phyloP scores from a whole-genome alignment of 1,140 invertebrate species.

The Drosophila nigrodunni region DNA sequence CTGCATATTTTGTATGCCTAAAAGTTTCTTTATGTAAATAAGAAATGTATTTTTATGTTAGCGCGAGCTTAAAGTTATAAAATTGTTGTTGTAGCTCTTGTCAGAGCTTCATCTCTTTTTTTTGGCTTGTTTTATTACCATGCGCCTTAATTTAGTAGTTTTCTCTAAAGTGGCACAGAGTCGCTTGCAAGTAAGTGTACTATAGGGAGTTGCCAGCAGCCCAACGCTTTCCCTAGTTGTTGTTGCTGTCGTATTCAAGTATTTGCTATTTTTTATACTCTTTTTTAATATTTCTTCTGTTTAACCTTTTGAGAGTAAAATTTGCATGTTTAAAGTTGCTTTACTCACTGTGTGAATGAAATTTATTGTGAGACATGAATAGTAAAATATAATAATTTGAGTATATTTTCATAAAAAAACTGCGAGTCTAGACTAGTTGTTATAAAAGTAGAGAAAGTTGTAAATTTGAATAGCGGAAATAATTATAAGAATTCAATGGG shows the following conservation, averaged over 20 bases:
- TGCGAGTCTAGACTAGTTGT: too few species aligned
- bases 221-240: constrained; percentile 22
- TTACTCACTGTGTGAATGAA: constrained; percentile 47
- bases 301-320: constrained; percentile 61
- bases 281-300: constrained; percentile 19
- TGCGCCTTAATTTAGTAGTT: constrained; percentile 79
- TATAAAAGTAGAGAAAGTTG: too few species aligned
- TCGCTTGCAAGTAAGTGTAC: constrained; percentile 65
- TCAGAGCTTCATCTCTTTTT: constrained; percentile 48
- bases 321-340: constrained; percentile 70
- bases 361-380: constrained; percentile 2
- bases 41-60: constrained; percentile 83
- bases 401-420: not conserved
- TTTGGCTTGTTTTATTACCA: constrained; percentile 69
- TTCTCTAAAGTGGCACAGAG: constrained; percentile 55
- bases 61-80: constrained; percentile 79
- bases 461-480: too few species aligned
- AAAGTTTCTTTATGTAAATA: constrained; percentile 83
- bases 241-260: constrained; percentile 31
- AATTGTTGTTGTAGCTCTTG: constrained; percentile 64
- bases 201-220: constrained; percentile 53
- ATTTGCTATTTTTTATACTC: constrained; percentile 14
- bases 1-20: constrained; percentile 58
- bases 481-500: too few species aligned
- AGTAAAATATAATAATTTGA: not conserved